A percentile compares a stretch with the other conserved stretches of the same genome.
phyloP scores from a whole-genome alignment of 2,888 invertebrate species.

The Agriotes lineatus region DNA sequence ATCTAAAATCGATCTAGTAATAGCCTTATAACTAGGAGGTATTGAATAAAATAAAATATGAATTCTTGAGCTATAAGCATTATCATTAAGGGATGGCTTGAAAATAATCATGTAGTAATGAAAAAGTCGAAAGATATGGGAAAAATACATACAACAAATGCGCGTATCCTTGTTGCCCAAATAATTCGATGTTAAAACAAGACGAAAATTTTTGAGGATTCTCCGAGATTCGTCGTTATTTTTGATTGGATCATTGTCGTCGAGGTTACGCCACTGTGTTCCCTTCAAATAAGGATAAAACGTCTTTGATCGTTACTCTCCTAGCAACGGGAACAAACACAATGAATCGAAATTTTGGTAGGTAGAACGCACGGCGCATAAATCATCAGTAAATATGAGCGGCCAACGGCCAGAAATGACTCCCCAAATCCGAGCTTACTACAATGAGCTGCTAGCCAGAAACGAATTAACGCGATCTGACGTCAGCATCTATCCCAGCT shows the following conservation, averaged over 20 bases:
- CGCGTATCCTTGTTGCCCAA: too few relatives aligned
- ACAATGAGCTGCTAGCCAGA: constrained; percentile 32
- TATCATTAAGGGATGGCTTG: too few relatives aligned
- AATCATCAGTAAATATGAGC: constrained; percentile 32
- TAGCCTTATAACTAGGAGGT: too few relatives aligned
- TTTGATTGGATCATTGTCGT: too few relatives aligned
- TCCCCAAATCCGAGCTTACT: constrained; percentile 30
- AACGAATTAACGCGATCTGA: constrained; percentile 70
- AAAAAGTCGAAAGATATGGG: too few relatives aligned
- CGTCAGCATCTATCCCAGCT: constrained; percentile 74
- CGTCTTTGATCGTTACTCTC: constrained; percentile 31
- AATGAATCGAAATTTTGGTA: constrained; percentile 27
- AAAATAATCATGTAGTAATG: too few relatives aligned
- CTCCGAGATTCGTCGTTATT: not conserved
- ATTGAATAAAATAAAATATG: too few relatives aligned
- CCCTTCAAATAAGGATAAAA: not conserved
- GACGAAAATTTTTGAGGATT: too few relatives aligned
- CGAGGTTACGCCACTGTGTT: not conserved
- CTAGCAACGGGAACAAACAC: constrained; percentile 48
- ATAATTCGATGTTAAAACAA: too few relatives aligned
- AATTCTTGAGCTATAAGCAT: too few relatives aligned
- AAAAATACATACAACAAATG: too few relatives aligned
- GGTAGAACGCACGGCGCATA: constrained; percentile 9
- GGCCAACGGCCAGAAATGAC: not conserved
- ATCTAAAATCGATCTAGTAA: too few relatives aligned